These are phyloP conservation scores for Limnephilus lunatus DNA, from an alignment of 2,888 invertebrate genomes.

Conservation along the genomic window DNA sequence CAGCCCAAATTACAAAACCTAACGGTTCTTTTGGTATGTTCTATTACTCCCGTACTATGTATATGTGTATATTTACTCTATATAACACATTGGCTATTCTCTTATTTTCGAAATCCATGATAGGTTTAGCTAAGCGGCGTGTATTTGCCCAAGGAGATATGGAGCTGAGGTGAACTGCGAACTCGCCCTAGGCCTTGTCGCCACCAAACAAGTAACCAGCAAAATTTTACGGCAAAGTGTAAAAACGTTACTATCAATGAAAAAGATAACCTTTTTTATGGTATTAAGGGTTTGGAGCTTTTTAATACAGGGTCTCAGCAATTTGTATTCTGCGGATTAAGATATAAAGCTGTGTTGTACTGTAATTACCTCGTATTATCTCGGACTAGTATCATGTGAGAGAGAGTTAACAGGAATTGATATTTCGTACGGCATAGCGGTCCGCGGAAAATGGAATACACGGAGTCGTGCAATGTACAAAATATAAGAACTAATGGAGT, in stretches of 20 bases:
- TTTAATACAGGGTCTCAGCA: background rate
- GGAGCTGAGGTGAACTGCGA: slow-evolving; percentile 32
- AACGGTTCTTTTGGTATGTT: background rate
- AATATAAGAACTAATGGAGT: slow-evolving; percentile 21
- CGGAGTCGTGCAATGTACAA: slow-evolving; percentile 34
- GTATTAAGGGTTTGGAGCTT: background rate
- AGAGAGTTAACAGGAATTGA: slow-evolving; percentile 45
- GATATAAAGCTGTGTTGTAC: slow-evolving; percentile 34
- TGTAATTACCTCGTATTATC: slow-evolving; percentile 48
- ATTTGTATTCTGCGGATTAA: background rate
- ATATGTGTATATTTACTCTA: background rate
- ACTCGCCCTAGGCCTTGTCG: slow-evolving; percentile 31
- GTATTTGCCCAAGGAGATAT: slow-evolving; percentile 48
- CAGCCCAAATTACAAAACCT: background rate
- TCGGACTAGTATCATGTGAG: slow-evolving; percentile 45
- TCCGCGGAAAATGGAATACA: slow-evolving; percentile 23
- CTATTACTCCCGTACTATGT: background rate
- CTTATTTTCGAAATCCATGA: slow-evolving; percentile 32
- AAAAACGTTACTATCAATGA: background rate
- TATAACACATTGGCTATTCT: slow-evolving; percentile 18
- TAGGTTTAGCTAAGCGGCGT: slow-evolving; percentile 35
- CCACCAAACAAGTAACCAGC: background rate
- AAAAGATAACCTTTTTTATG: background rate
- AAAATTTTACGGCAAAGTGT: background rate
- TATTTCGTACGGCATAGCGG: slow-evolving; percentile 37